Conservation (phyloP, 2,888 invertebrate species). For the Sarcophaga variegata region DNA sequence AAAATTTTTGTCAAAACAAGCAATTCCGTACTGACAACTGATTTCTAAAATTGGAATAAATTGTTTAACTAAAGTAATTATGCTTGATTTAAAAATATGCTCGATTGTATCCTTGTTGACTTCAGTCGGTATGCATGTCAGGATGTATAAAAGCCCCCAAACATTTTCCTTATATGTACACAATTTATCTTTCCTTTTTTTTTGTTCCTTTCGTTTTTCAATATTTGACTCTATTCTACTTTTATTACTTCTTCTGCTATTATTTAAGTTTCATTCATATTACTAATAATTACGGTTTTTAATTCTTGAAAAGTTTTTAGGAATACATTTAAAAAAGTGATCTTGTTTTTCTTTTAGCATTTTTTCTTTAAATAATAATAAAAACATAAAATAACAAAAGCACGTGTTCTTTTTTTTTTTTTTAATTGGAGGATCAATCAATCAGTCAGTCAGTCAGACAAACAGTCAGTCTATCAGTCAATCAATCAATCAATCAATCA, state of each 20-base stretch:
- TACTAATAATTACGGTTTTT: not conserved
- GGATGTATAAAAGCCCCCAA: not conserved
- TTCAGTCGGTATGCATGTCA: too few relatives aligned
- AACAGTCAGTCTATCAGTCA: constrained; percentile 29
- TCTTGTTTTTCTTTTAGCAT: not conserved
- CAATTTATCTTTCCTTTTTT: not conserved
- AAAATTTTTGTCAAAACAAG: too few relatives aligned
- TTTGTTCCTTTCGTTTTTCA: not conserved
- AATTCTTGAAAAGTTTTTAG: not conserved
- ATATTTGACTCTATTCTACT: not conserved
- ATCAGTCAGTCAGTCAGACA: constrained; percentile 32
- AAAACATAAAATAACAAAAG: constrained; percentile 71
- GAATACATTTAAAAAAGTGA: not conserved
- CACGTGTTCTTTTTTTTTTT: constrained; percentile 57
- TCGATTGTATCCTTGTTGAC: not conserved
- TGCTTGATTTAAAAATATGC: not conserved
- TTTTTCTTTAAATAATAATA: not conserved
- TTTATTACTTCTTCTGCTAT: not conserved
- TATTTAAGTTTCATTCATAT: constrained; percentile 18
- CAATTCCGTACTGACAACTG: too few relatives aligned
- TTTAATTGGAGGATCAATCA: constrained; percentile 55
- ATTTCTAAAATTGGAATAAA: too few relatives aligned
- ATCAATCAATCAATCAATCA: not conserved
- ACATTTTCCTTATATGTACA: not conserved
- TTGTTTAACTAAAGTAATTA: too few relatives aligned